Conservation (phyloP, 2,797 vertebrate species). For the Eupleurogrammus muticus region DNA sequence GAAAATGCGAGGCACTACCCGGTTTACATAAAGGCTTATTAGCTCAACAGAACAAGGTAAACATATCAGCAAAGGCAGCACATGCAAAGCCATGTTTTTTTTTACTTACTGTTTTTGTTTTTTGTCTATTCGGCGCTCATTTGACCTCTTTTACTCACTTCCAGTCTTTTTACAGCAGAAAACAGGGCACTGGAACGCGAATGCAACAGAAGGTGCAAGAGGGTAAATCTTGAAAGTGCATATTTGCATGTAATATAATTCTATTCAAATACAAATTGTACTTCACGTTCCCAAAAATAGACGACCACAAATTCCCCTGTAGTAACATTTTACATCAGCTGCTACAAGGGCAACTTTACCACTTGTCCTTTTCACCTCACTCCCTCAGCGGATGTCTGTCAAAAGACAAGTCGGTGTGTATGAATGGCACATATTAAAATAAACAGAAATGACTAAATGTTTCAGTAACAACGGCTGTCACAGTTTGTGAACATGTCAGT, state of each 20-base stretch:
- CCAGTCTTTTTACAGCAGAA: not conserved
- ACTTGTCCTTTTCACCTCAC: no score
- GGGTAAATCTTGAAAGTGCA: not conserved
- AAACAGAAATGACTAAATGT: no score
- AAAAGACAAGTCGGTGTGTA: no score
- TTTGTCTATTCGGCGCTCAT: not conserved
- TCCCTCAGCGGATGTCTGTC: no score
- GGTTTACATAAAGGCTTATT: constrained; percentile 4
- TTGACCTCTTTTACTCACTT: not conserved
- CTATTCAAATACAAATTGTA: no score
- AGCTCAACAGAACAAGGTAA: not conserved
- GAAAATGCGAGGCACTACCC: constrained; percentile 23
- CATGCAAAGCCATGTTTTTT: not conserved
- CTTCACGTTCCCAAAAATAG: no score
- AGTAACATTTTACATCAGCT: no score
- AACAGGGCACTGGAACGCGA: not conserved
- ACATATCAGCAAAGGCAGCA: not conserved
- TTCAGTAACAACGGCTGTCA: no score
- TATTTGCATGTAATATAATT: not conserved
- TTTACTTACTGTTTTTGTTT: not conserved
- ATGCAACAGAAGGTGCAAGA: not conserved
- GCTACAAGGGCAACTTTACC: no score
- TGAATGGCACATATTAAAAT: no score
- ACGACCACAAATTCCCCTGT: no score
- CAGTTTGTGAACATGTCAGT: no score